These are phyloP conservation scores for Aurelia coerulea DNA, from an alignment of 30 jellyfish, hydroid and myxozoan genomes.

Conservation along the genomic window DNA sequence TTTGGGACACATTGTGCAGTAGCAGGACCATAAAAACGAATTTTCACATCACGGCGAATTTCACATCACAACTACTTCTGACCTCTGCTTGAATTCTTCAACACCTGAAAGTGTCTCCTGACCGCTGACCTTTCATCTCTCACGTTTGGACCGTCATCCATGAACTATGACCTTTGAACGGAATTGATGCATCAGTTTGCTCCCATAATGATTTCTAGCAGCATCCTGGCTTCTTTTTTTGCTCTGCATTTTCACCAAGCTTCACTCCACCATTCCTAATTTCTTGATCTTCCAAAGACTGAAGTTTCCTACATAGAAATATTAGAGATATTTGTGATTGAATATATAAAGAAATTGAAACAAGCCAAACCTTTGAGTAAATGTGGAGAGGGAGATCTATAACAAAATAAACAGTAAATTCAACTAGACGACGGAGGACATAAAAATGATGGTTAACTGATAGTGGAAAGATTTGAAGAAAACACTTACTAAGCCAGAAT, in stretches of 20 bases:
- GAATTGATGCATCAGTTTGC: neutral
- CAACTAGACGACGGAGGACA: too few relatives aligned
- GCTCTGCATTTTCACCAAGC: slow-evolving; percentile 45
- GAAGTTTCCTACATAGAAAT: slow-evolving; percentile 56
- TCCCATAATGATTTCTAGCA: slow-evolving; percentile 10
- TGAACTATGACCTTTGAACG: neutral
- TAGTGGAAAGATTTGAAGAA: too few relatives aligned
- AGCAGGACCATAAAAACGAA: too few relatives aligned
- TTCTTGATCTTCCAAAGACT: slow-evolving; percentile 53
- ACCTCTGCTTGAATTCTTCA: neutral
- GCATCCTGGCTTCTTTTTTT: slow-evolving; percentile 75
- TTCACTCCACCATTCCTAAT: slow-evolving; percentile 64
- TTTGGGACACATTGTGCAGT: too few relatives aligned
- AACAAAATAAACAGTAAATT: too few relatives aligned
- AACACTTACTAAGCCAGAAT: too few relatives aligned
- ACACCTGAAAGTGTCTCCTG: neutral
- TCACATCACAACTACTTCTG: neutral
- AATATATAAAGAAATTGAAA: too few relatives aligned
- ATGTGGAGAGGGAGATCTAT: too few relatives aligned
- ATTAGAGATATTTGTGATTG: too few relatives aligned
- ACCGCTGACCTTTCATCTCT: neutral
- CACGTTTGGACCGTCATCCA: neutral
- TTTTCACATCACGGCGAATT: too few relatives aligned
- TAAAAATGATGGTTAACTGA: too few relatives aligned
- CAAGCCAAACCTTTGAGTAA: too few relatives aligned